Conservation (phyloP, 2,113 vertebrate species). For the Hippopotamus amphibius region DNA sequence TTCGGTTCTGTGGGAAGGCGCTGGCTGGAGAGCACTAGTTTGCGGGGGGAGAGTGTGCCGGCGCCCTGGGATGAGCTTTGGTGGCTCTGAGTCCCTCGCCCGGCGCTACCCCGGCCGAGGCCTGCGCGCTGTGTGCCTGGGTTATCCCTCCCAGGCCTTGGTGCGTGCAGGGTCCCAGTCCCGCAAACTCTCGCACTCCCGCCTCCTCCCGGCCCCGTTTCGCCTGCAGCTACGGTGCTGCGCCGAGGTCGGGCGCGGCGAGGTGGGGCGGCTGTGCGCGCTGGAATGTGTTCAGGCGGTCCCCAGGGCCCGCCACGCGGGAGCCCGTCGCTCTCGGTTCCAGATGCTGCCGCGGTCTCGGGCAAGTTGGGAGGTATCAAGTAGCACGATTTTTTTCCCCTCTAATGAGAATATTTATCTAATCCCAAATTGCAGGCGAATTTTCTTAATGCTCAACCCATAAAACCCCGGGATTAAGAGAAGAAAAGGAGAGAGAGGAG, state of each 20-base stretch:
- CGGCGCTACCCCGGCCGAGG: background rate
- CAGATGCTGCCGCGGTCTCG: slow-evolving; percentile 86
- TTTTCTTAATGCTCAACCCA: slow-evolving; percentile 93
- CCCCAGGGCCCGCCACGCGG: slow-evolving; percentile 71
- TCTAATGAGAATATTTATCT: slow-evolving; percentile 94
- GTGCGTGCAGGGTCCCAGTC: background rate
- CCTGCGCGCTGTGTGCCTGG: background rate
- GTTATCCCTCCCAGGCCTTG: background rate
- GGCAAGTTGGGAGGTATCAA: slow-evolving; percentile 91
- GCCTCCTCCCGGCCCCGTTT: background rate
- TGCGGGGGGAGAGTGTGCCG: background rate
- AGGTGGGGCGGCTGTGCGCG: slow-evolving; percentile 36
- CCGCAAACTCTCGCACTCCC: background rate
- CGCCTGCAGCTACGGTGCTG: background rate
- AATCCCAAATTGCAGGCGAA: slow-evolving; percentile 95
- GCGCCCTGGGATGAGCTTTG: background rate
- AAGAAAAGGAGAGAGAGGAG: slow-evolving; percentile 78
- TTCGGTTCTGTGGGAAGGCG: background rate
- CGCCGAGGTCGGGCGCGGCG: background rate
- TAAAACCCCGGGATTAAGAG: slow-evolving; percentile 93
- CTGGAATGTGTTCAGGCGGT: slow-evolving; percentile 71
- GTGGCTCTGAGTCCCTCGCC: background rate
- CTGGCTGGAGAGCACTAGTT: background rate
- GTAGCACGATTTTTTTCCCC: slow-evolving; percentile 78
- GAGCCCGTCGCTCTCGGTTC: slow-evolving; percentile 74